These are phyloP conservation scores for Polyommatus icarus DNA, from an alignment of 2,888 invertebrate species.

Conservation along the genomic window DNA sequence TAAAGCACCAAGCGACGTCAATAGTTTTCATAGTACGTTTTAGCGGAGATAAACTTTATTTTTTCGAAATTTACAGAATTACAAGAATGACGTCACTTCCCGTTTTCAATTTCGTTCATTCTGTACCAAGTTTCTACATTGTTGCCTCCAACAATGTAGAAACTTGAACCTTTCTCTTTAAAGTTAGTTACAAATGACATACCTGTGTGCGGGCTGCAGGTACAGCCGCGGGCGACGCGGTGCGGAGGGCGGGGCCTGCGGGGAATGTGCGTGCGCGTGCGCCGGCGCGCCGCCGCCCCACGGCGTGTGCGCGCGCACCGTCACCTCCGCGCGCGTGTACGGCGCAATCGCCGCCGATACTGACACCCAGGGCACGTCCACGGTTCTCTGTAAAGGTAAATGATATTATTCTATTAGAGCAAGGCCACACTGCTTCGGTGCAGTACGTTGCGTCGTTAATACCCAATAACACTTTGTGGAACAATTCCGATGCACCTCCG, in stretches of 20 bases:
- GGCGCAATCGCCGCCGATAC: slow-evolving; percentile 80
- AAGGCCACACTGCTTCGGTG: too few species aligned
- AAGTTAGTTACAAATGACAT: background rate
- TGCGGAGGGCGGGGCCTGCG: slow-evolving; percentile 88
- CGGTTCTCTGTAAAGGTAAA: slow-evolving; percentile 62
- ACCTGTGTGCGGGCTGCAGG: slow-evolving; percentile 64
- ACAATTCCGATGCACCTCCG: too few species aligned
- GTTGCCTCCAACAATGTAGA: background rate
- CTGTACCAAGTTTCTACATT: too few species aligned
- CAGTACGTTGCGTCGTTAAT: too few species aligned
- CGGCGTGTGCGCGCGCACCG: slow-evolving; percentile 89
- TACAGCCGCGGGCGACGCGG: slow-evolving; percentile 87
- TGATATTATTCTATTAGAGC: too few species aligned
- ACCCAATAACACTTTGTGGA: too few species aligned
- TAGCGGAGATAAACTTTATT: too few species aligned
- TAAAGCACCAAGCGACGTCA: too few species aligned
- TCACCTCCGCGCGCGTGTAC: slow-evolving; percentile 85
- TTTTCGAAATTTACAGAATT: too few species aligned
- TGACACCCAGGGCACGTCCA: slow-evolving; percentile 75
- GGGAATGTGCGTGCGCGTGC: slow-evolving; percentile 84
- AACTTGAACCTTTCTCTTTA: slow-evolving; percentile 36
- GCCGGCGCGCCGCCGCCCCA: slow-evolving; percentile 89
- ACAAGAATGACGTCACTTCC: too few species aligned
- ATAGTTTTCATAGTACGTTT: too few species aligned
- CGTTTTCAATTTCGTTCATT: too few species aligned